Evolutionary conservation across 2,888 invertebrate genomes (phyloP), one percentile per base, ranked within the genome.

Genomic region (Neoaliturus tenellus): DNA sequence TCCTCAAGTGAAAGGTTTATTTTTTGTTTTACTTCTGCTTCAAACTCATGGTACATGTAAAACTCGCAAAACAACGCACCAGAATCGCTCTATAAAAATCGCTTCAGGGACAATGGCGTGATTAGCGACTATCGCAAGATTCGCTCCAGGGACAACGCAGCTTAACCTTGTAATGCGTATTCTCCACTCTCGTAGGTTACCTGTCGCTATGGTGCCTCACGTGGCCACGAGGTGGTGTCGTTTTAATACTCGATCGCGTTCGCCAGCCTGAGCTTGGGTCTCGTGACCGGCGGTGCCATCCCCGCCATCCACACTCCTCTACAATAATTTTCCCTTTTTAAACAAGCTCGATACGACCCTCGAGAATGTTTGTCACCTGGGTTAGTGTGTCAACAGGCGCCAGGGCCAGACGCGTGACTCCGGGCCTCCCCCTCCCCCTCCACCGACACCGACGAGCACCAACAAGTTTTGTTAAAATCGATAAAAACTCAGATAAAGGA

Each of bases 301-400:
- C 55, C 23, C 3, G 23, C 55, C 55, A 62, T 23, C 55, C 20
- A 55, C 55, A 55, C 25, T 55, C 62, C 14, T 62, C 62, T 4
- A 62, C 62, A 62, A 62, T 62, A 62, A 62, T 62, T 62, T 31
- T 62, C 31, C 62, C 62, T 62, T 62, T 62, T 31, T 62, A 62
- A 62, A 28, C 62, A 62, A 62, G 62, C 62, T 62, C 62, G 62
- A 62, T 62, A 55, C 25, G 1, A 17, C 20, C 17, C 28, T n/a
- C 4, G 28, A 28, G 62, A 62, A 28, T 62, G 62, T 62, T 62
- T 28, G 62, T 62, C 62, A 14, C 62, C 62, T 62, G 62, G 55
- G 55, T 55, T 55, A 55, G 55, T 55, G 25, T 55, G 55, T 14
- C 23, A 23, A 48, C 17, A 23, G 31, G 28, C n/a, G n/a, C n/a